A percentile compares a stretch with the other conserved stretches of the same genome.
These are phyloP conservation scores for Sipha maydis DNA, from an alignment of 2,888 invertebrate species.

Conservation along the genomic window DNA sequence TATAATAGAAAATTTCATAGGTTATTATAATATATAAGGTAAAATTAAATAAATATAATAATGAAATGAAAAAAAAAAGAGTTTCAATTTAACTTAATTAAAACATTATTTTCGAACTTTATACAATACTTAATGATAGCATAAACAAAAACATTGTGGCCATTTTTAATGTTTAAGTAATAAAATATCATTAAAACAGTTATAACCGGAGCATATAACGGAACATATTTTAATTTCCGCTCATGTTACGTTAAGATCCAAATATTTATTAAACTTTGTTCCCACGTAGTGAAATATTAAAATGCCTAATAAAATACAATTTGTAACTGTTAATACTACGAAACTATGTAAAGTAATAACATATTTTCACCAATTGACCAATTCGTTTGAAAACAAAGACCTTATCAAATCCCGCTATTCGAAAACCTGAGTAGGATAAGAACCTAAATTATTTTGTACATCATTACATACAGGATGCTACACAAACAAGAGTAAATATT, in stretches of 20 bases:
- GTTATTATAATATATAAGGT: neutral
- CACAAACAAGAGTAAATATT: too few relatives aligned
- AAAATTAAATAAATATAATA: neutral
- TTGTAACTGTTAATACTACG: neutral
- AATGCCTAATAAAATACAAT: neutral
- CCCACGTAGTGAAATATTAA: neutral
- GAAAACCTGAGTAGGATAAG: neutral
- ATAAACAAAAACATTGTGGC: neutral
- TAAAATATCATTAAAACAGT: constrained; percentile 28
- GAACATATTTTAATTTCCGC: constrained; percentile 46
- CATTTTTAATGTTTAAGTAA: neutral
- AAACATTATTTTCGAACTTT: neutral
- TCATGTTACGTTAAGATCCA: neutral
- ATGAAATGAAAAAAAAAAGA: neutral
- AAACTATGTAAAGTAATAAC: constrained; percentile 10
- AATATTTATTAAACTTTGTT: neutral
- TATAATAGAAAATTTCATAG: neutral
- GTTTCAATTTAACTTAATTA: neutral
- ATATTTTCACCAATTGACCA: neutral
- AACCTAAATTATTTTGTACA: neutral
- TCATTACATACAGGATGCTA: too few relatives aligned
- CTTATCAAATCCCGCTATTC: neutral
- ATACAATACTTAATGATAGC: neutral
- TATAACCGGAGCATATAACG: constrained; percentile 36
- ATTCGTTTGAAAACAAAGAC: neutral